Base-by-base conservation (phyloP, 2,797 vertebrate species). In the Hemitrygon akajei region DNA sequence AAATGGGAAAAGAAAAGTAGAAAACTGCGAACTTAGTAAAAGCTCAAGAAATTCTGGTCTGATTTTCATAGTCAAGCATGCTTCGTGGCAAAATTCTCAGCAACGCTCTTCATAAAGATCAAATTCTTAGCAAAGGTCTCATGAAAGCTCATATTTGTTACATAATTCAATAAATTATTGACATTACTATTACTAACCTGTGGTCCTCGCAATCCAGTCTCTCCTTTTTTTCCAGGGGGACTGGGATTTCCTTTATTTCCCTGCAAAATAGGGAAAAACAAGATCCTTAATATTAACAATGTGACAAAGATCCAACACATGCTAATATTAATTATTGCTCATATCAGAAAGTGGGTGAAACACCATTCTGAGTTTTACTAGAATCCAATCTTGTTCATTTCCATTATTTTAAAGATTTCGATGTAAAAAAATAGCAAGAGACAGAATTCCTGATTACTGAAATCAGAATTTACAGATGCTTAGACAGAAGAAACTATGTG, bases 221-320 rank as follows among this genome's bases (percentile, higher is more conserved):
- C 94, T 76, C 98, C 98, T 89, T 25, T 95, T 0, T 91, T 94
- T 94, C 98, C 98, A 18, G 95, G 96, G 60, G 94, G 94, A 93
- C 98, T 98, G 94, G 71, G 71, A 56, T 60, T 94, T 94, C 98
- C 98, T 94, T 94, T 94, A 58, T 89, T n/a, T 71, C 98, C 98
- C 98, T 98, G 63, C 7, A 94, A 82, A 94, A 94, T 94, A 12
- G 94, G 93, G 0, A 84, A 81, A 94, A 34, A 94, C 7, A 91
- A 94, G 40, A 56, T 94, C 76, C 6, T 7, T 69, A 22, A 37
- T 22, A 66, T 69, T 10, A 37, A n/a, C 11, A 89, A 89, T 11
- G 7, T 34, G 18, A 34, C 69, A 18, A 89, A 89, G 66, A 89
- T 37, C 16, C 16, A 89, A 3, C 6, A 9, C n/a, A 89, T 16